Base-by-base conservation (phyloP, 2,113 vertebrate species). In the Chrysemys picta region DNA sequence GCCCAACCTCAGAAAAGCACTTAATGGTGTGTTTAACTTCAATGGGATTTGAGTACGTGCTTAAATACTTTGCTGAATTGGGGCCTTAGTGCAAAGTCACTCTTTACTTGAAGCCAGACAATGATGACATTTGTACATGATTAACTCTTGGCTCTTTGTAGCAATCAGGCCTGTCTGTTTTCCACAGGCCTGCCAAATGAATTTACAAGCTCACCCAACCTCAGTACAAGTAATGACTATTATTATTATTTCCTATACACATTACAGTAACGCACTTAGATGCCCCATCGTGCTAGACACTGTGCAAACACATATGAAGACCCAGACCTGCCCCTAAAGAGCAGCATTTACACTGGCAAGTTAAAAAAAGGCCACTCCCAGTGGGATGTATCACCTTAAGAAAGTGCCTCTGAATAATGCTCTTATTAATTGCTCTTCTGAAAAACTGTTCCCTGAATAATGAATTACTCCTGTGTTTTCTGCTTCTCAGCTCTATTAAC, bases 1-100 rank as follows among this genome's bases (percentile, higher is more conserved):
- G 57, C 29, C 45, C 87, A 89, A 83, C 42, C 88, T 76, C 93
- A 89, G 53, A 79, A 95, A 45, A 93, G 85, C 80, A 27, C 1
- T 54, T 38, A 17, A 57, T 85, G 29, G 31, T 29, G 17, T 47
- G 12, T 21, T 53, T 57, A 6, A 25, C 38, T 76, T 45, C 72
- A 2, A 9, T 49, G 65, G 65, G 80, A 83, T 79, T 80, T 59
- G 79, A 65, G 69, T 62, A 84, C 14, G 82, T 89, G 82, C 93
- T 86, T 22, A 29, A 85, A 42, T 5, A 0, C 31, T 49, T 75
- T 57, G 79, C 87, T 87, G 86, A 78, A 3, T 0, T 0, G n/a
- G 31, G 45, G 57, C 47, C 85, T 82, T 47, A 2, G 13, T 31
- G 0, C 81, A 82, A 62, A 65, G 53, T 6, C 0, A 1, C 8